A percentile compares a stretch with the other conserved stretches of the same genome.
These are phyloP conservation scores for Antennarius maculatus DNA, from an alignment of 2,797 vertebrate species.

Conservation along the genomic window DNA sequence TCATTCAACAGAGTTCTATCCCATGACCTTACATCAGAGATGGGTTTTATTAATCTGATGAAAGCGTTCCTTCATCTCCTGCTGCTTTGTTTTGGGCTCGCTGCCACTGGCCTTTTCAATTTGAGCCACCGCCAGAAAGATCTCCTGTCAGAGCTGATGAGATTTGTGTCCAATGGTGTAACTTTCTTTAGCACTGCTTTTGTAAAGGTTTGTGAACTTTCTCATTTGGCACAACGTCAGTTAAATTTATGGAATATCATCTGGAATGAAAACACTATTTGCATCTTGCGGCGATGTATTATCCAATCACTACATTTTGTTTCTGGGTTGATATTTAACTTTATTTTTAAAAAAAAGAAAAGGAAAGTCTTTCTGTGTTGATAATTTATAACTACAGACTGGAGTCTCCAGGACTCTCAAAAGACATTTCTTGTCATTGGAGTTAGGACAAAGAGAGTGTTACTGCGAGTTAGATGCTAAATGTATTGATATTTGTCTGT, in stretches of 20 bases:
- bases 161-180: conserved; percentile 32
- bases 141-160: conserved; percentile 53
- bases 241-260: not conserved
- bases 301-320: no score
- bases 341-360: no score
- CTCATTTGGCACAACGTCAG: conserved; percentile 3
- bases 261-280: not conserved
- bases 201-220: conserved; percentile 7
- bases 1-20: conserved; percentile 17
- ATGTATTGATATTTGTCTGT: conserved; percentile 17
- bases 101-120: conserved; percentile 46
- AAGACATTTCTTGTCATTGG: no score
- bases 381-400: no score
- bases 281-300: no score
- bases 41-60: conserved; percentile 48
- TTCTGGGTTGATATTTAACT: no score
- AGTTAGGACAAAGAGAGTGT: not conserved
- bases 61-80: conserved; percentile 44
- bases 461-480: conserved; percentile 4
- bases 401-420: no score
- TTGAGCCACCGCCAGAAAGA: conserved; percentile 50
- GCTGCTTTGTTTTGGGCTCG: conserved; percentile 32
- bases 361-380: no score
- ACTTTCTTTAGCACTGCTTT: not conserved
- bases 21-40: conserved; percentile 26